Conservation (phyloP, 2,113 vertebrate genomes). For the Gymnarchus niloticus region DNA sequence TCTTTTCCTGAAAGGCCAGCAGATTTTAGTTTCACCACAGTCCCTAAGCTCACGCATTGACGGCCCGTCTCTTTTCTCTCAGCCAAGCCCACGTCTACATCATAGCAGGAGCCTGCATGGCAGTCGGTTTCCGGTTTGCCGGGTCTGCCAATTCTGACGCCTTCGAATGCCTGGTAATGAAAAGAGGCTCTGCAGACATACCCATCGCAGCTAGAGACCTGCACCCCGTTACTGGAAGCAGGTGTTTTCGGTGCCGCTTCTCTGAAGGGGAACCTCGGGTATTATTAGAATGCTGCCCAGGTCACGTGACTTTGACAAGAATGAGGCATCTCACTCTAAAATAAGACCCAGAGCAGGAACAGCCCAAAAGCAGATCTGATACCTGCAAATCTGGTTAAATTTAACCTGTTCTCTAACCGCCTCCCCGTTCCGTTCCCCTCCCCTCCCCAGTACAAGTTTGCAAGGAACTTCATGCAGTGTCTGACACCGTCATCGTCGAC, state of each 20-base stretch:
- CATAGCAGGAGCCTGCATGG: constrained; percentile 89
- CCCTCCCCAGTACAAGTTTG: constrained; percentile 77
- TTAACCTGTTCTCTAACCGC: constrained; percentile 25
- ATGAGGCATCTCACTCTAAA: not conserved
- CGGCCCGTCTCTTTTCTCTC: constrained; percentile 29
- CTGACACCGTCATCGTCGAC: constrained; percentile 78
- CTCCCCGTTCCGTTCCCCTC: not conserved
- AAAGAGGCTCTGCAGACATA: constrained; percentile 26
- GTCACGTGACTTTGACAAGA: not conserved
- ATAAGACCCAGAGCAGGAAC: not conserved
- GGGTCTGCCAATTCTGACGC: constrained; percentile 91
- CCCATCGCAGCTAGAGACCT: no score
- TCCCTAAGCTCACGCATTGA: not conserved
- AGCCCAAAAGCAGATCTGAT: not conserved
- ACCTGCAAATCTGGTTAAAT: not conserved
- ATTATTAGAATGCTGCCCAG: not conserved
- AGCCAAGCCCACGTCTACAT: constrained; percentile 98
- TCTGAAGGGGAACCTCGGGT: not conserved
- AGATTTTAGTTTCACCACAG: not conserved
- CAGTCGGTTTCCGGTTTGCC: constrained; percentile 90
- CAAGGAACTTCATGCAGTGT: constrained; percentile 86
- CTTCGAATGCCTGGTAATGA: constrained; percentile 83
- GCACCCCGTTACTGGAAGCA: no score
- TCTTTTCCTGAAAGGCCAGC: not conserved
- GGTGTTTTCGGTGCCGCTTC: not conserved